Evolutionary conservation across 2,113 vertebrate genomes (phyloP), one percentile per base, ranked within the genome.

Genomic region (Pseudolaguvia tuberculata): DNA sequence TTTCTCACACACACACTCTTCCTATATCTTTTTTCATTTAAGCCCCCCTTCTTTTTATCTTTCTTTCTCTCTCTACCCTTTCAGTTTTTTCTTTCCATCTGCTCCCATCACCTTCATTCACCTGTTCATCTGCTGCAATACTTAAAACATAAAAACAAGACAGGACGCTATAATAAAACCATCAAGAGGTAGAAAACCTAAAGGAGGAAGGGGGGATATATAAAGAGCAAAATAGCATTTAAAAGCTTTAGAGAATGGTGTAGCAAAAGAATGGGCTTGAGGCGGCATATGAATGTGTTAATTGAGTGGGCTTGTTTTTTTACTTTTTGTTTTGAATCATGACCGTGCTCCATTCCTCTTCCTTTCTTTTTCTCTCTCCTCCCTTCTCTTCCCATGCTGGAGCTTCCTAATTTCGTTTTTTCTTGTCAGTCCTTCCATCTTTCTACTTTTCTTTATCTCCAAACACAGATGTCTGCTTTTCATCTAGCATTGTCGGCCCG

Each of bases 251-350:
- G 57, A 55, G 52, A 57, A 27, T n/a, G 48, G 45, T 21, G 9
- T 3, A 67, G 45, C 45, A 27, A 9, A n/a, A 52, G 65, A 69
- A 56, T 15, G 21, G 50, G 47, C 55, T 10, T 29, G 17, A 75
- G 80, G 42, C 56, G 21, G 42, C n/a, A 65, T 57, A 62, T 48
- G 75, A 78, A 80, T 68, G 78, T 29, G 52, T 55, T 80, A 81
- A 77, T 80, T 63, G 70, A 52, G 76, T 80, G 73, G 80, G 78
- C 70, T 74, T 52, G 70, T 79, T 58, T 79, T 61, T 65, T 42
- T n/a, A n/a, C n/a, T n/a, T n/a, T n/a, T n/a, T n/a, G n/a, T n/a
- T n/a, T n/a, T n/a, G n/a, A n/a, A n/a, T n/a, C n/a, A n/a, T n/a
- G n/a, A n/a, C n/a, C n/a, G 27, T n/a, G 20, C 7, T 13, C 21